phyloP scores from a whole-genome alignment of 2,888 invertebrate genomes.

The Lissocephala sabroskyi region DNA sequence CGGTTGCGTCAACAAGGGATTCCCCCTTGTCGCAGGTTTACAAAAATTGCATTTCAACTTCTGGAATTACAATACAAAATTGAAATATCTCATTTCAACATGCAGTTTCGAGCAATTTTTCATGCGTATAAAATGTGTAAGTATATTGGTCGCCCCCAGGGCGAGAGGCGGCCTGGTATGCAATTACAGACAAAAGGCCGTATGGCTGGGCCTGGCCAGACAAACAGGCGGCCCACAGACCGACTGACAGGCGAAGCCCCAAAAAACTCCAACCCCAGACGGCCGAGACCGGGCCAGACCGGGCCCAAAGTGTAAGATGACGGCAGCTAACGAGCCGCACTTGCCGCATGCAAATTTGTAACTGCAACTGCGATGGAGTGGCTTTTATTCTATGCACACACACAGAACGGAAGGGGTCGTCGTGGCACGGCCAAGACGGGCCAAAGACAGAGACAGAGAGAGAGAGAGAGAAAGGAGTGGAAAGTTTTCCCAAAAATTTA shows the following conservation, averaged over 20 bases:
- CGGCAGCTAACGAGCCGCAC: slow-evolving; percentile 52
- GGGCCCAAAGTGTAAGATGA: neutral
- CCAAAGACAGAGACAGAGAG: too few species aligned
- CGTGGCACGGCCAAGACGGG: too few species aligned
- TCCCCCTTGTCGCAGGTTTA: slow-evolving; percentile 48
- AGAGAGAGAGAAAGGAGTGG: neutral
- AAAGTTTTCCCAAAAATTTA: slow-evolving; percentile 57
- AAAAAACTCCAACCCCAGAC: neutral
- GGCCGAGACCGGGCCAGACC: neutral
- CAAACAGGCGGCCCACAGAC: slow-evolving; percentile 3
- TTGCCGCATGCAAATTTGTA: slow-evolving; percentile 4
- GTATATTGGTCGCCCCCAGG: neutral
- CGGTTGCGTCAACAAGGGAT: too few species aligned
- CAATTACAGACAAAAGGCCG: slow-evolving; percentile 28
- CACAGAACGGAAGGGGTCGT: too few species aligned
- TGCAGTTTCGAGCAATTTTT: slow-evolving; percentile 42
- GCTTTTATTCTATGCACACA: too few species aligned
- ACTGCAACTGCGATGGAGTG: slow-evolving; percentile 12
- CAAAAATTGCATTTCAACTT: slow-evolving; percentile 58
- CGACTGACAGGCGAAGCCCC: neutral
- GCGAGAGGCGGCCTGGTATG: neutral
- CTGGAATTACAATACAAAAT: slow-evolving; percentile 57
- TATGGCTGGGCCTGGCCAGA: too few species aligned
- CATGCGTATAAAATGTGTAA: slow-evolving; percentile 45
- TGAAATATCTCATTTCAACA: slow-evolving; percentile 62